Conservation (phyloP, 2,797 vertebrate genomes). For the Avahi laniger region DNA sequence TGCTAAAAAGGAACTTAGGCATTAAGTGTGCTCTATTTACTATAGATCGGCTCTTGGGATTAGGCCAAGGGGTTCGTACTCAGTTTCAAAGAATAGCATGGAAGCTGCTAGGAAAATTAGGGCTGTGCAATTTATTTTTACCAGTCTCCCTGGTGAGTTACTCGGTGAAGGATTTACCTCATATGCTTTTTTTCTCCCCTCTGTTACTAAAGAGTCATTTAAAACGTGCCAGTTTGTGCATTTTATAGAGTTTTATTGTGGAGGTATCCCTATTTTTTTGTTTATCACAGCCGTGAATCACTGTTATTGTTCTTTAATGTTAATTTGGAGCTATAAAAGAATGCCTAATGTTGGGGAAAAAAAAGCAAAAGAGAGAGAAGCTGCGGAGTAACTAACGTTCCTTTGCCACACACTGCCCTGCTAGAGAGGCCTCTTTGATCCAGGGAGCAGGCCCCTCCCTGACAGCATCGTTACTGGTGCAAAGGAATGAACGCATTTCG, state of each 20-base stretch:
- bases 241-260: slow-evolving; percentile 77
- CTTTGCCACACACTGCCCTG: neutral
- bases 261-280: slow-evolving; percentile 73
- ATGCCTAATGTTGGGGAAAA: slow-evolving; percentile 58
- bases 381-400: neutral
- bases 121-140: slow-evolving; percentile 88
- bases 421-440: slow-evolving; percentile 60
- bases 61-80: slow-evolving; percentile 88
- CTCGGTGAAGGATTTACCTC: slow-evolving; percentile 86
- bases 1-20: slow-evolving; percentile 91
- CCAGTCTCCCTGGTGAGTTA: slow-evolving; percentile 88
- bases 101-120: slow-evolving; percentile 89
- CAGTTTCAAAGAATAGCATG: slow-evolving; percentile 91
- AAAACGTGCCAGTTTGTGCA: slow-evolving; percentile 75
- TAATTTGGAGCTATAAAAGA: slow-evolving; percentile 69
- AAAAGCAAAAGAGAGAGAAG: neutral
- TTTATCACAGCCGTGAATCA: slow-evolving; percentile 64
- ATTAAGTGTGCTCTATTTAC: slow-evolving; percentile 91
- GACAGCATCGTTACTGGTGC: neutral
- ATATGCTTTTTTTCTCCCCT: slow-evolving; percentile 79
- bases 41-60: slow-evolving; percentile 90
- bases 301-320: slow-evolving; percentile 64
- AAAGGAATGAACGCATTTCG: slow-evolving; percentile 48
- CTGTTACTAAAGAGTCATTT: slow-evolving; percentile 83
- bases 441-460: neutral